Conservation (phyloP, 2,113 vertebrate genomes). For the Otocyon megalotis region DNA sequence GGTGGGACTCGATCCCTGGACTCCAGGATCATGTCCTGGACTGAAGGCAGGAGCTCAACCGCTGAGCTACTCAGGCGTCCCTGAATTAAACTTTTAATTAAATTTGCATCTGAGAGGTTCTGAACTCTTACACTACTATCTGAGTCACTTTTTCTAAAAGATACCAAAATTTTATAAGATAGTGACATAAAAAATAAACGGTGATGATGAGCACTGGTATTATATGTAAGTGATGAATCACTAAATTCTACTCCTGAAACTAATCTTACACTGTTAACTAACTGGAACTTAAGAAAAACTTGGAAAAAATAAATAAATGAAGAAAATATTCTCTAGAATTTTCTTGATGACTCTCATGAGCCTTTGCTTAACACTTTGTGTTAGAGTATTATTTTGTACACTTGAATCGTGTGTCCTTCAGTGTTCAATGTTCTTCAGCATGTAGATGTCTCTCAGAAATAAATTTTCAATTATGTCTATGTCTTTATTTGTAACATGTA, state of each 20-base stretch:
- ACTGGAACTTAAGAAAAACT: not conserved
- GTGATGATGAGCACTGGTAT: not conserved
- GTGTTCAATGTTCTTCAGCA: not conserved
- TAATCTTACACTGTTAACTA: not conserved
- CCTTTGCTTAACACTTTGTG: not conserved
- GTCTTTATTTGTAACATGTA: not conserved
- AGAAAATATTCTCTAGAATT: not conserved
- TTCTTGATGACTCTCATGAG: not conserved
- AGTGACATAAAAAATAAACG: not conserved
- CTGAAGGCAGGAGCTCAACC: too few relatives aligned
- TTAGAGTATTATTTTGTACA: not conserved
- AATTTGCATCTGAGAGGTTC: not conserved
- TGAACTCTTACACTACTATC: not conserved
- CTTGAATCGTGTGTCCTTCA: not conserved
- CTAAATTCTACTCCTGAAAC: not conserved
- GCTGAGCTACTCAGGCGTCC: too few relatives aligned
- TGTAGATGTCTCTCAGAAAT: not conserved
- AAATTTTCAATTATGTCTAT: not conserved
- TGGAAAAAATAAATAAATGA: not conserved
- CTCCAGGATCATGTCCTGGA: too few relatives aligned
- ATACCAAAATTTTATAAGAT: not conserved
- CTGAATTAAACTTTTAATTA: slow-evolving; percentile 52
- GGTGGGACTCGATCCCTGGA: too few relatives aligned
- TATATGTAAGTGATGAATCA: not conserved
- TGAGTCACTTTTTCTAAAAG: not conserved